Evolutionary conservation across 2,888 invertebrate genomes (phyloP).

Genomic region (Theodoxus fluviatilis): DNA sequence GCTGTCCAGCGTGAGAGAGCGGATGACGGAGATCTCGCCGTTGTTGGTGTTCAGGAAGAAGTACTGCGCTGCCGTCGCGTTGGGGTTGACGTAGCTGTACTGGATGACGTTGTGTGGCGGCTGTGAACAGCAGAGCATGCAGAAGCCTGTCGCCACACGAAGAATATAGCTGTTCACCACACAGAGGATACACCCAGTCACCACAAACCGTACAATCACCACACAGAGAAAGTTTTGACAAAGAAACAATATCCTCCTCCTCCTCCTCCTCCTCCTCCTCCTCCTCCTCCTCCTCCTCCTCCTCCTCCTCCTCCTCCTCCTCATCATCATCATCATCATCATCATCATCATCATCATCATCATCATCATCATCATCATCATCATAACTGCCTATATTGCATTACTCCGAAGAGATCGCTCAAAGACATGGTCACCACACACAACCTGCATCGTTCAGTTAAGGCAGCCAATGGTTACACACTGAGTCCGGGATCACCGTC

Average conservation of each 20-base stretch:
- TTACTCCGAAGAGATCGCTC: not conserved
- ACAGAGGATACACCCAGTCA: too few relatives aligned
- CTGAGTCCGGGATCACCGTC: too few relatives aligned
- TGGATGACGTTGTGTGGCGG: constrained; percentile 31
- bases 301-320: constrained; percentile 10
- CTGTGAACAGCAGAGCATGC: constrained; percentile 32
- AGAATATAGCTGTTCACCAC: too few relatives aligned
- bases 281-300: not conserved
- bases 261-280: not conserved
- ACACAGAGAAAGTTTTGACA: not conserved
- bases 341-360: constrained; percentile 23
- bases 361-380: constrained; percentile 23
- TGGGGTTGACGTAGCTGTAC: constrained; percentile 26
- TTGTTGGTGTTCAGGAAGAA: constrained; percentile 46
- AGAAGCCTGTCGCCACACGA: constrained; percentile 39
- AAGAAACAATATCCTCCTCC: not conserved
- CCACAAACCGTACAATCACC: not conserved
- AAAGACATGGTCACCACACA: not conserved
- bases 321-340: constrained; percentile 24
- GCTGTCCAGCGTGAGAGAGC: constrained; percentile 43
- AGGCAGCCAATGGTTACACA: too few relatives aligned
- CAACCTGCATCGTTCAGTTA: too few relatives aligned
- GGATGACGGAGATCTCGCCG: constrained; percentile 46
- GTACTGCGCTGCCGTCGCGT: constrained; percentile 35
- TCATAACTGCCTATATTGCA: not conserved